Percentiles rank a stretch among this genome's conserved stretches.
phyloP scores from a whole-genome alignment of 1,140 invertebrate species.

The Papilio polyxenes region DNA sequence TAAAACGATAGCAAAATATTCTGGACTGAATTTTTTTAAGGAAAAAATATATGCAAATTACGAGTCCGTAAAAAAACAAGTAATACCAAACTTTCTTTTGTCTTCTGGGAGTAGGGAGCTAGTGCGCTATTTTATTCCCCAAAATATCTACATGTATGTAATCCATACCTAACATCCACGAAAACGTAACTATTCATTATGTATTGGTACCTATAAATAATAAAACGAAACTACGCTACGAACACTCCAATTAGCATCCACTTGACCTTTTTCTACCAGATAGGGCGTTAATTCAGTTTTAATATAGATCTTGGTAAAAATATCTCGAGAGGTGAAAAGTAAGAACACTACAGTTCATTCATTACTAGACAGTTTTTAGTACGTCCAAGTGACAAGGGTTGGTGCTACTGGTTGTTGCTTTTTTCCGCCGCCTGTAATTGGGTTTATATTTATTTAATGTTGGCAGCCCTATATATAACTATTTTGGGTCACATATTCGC shows the following conservation, averaged over 20 bases:
- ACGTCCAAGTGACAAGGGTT: neutral
- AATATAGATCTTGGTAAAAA: neutral
- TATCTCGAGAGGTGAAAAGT: constrained; percentile 4
- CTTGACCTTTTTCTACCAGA: constrained; percentile 4
- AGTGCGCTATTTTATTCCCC: neutral
- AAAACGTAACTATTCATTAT: too few relatives aligned
- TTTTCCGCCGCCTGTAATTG: neutral
- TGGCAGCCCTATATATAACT: too few relatives aligned
- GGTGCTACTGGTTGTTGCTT: neutral
- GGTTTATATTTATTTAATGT: neutral
- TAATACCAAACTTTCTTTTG: too few relatives aligned
- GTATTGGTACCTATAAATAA: neutral
- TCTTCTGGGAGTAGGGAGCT: too few relatives aligned
- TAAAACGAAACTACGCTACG: neutral
- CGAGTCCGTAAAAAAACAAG: too few relatives aligned
- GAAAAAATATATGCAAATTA: too few relatives aligned
- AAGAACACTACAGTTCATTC: neutral
- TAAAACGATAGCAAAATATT: too few relatives aligned
- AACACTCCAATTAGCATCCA: constrained; percentile 23
- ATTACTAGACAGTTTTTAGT: neutral
- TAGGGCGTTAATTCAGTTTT: neutral
- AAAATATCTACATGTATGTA: neutral
- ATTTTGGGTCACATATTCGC: too few relatives aligned
- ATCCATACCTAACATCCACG: too few relatives aligned
- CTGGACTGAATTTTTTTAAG: too few relatives aligned